Percentiles rank a stretch among this genome's conserved stretches.
These are phyloP conservation scores for Phallusia fumigata DNA, from an alignment of 23 tunicate genomes.

Conservation along the genomic window DNA sequence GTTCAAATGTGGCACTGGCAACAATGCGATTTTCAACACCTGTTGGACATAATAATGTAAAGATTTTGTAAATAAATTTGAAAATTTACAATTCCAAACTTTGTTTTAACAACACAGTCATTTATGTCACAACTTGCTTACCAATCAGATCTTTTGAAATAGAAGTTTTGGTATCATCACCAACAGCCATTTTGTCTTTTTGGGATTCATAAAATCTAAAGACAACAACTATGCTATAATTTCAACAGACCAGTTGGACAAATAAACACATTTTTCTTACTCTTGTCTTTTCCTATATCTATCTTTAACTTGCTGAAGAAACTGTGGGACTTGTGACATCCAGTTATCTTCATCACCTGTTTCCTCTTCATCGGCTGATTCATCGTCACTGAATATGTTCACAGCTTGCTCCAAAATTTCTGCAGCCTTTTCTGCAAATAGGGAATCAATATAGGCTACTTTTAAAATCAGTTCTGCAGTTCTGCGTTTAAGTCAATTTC, in stretches of 20 bases:
- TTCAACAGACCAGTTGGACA: too few relatives aligned
- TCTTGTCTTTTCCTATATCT: slow-evolving; percentile 32
- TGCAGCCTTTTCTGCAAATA: background rate
- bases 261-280: background rate
- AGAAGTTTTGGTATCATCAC: background rate
- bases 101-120: too few relatives aligned
- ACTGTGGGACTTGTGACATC: slow-evolving; percentile 31
- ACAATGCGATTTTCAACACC: slow-evolving; percentile 78
- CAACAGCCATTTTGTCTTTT: background rate
- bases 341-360: slow-evolving; percentile 58
- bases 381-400: slow-evolving; percentile 82
- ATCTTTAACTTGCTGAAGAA: slow-evolving; percentile 39
- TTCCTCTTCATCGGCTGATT: slow-evolving; percentile 41
- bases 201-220: background rate
- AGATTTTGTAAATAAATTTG: too few relatives aligned
- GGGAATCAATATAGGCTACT: too few relatives aligned
- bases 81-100: too few relatives aligned
- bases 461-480: too few relatives aligned
- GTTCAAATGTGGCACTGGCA: slow-evolving; percentile 79
- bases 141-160: background rate
- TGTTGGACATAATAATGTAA: background rate
- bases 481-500: too few relatives aligned
- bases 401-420: background rate
- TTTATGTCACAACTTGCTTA: too few relatives aligned
- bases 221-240: too few relatives aligned